Base-by-base conservation (phyloP, 2,113 vertebrate species). In the Haplochromis vanheusdeni region DNA sequence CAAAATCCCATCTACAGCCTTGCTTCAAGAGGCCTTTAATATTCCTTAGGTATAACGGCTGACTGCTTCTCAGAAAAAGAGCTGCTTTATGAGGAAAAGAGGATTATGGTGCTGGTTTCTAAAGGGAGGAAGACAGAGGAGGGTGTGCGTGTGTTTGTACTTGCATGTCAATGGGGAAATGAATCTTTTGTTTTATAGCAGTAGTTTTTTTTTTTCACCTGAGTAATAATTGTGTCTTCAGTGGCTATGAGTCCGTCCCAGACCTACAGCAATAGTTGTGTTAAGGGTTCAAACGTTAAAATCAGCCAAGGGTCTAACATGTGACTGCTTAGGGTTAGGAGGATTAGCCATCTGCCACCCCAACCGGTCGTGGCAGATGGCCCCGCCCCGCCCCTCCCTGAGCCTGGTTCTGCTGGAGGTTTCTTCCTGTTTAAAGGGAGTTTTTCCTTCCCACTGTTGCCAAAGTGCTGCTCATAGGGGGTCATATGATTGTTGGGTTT, bases 11-110 rank as follows among this genome's bases (percentile, higher is more conserved):
- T 86, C 79, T 6, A 10, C n/a, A 26, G 31, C 21, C 49, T 33
- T 40, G 49, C 52, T 86, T 65, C 1, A 37, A 86, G 65, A 89
- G 21, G 54, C 40, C 80, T 65, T 86, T 65, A 79, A 82, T 84
- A 60, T 86, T 60, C 62, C 82, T 56, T 23, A 17, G 47, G 75
- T 87, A 40, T 51, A 81, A 79, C 52, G 26, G 90, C 13, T 21
- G 56, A 42, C 62, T 42, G 75, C 62, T 51, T 65, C 77, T 60
- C 62, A 79, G 40, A 47, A 90, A 89, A 81, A 84, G 55, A 47
- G 42, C 19, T 33, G 82, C 80, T 86, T 80, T 86, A 14, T 73
- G 42, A 35, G 19, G 85, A 65, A 88, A 88, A 92, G 77, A 90
- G 82, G 86, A 89, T 92, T 89, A 88, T 23, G 21, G 6, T 47